A percentile compares a stretch with the other conserved stretches of the same genome.
These are phyloP conservation scores for Aythya baeri DNA, from an alignment of 2,113 vertebrate genomes.

Conservation along the genomic window DNA sequence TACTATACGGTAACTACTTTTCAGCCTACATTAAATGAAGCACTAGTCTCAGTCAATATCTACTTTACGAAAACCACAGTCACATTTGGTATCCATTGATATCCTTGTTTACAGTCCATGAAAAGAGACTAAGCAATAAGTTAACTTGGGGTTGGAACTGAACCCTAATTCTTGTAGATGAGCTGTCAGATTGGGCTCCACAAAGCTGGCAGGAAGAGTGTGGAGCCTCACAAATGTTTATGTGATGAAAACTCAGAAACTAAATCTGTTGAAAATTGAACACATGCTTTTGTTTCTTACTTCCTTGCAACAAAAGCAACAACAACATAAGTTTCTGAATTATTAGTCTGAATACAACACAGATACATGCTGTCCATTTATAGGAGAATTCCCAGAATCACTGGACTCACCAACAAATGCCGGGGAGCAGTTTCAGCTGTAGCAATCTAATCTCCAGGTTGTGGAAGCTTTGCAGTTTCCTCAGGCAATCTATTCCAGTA, in stretches of 20 bases:
- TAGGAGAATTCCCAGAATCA: neutral
- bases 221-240: neutral
- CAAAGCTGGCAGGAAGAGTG: neutral
- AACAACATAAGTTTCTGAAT: neutral
- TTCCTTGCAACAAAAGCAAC: neutral
- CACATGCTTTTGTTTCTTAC: neutral
- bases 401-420: neutral
- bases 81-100: conserved; percentile 56
- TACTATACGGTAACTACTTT: neutral
- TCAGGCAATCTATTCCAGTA: neutral
- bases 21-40: neutral
- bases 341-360: neutral
- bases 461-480: neutral
- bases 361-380: neutral
- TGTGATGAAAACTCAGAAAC: conserved; percentile 8
- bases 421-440: neutral
- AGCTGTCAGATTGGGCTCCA: conserved; percentile 13
- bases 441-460: conserved; percentile 1
- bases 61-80: conserved; percentile 38
- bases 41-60: conserved; percentile 12
- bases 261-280: neutral
- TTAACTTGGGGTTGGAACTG: conserved; percentile 2
- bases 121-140: neutral
- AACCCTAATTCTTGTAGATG: neutral
- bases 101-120: conserved; percentile 18